phyloP scores from a whole-genome alignment of 2,888 invertebrate species.

The Phanerotoma sp. region DNA sequence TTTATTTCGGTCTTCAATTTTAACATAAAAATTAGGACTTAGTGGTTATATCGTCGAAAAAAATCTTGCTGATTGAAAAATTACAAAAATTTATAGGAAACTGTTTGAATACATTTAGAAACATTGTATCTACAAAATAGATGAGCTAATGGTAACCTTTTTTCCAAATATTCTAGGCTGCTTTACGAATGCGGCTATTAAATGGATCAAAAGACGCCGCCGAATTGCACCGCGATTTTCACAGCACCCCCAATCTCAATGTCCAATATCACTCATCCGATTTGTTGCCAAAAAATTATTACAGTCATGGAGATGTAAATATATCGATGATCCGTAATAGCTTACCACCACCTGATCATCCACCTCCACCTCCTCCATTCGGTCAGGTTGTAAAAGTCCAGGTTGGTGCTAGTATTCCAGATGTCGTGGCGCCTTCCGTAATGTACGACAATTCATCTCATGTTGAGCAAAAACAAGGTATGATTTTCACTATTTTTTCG shows the following conservation, averaged over 20 bases:
- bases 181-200: too few relatives aligned
- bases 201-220: too few relatives aligned
- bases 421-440: conserved; percentile 52
- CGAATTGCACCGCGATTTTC: conserved; percentile 80
- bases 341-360: conserved; percentile 77
- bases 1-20: too few relatives aligned
- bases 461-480: conserved; percentile 59
- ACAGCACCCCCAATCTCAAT: conserved; percentile 81
- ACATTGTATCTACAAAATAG: too few relatives aligned
- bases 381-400: conserved; percentile 72
- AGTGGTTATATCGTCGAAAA: too few relatives aligned
- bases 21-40: too few relatives aligned
- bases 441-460: conserved; percentile 56
- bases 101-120: too few relatives aligned
- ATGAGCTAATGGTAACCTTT: too few relatives aligned
- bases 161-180: too few relatives aligned
- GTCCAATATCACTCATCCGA: conserved; percentile 48
- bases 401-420: conserved; percentile 56
- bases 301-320: conserved; percentile 72
- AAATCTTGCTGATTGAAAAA: too few relatives aligned
- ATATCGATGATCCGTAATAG: conserved; percentile 59
- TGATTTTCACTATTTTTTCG: background rate
- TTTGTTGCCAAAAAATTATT: conserved; percentile 60
- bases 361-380: conserved; percentile 79
- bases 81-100: too few relatives aligned